Evolutionary conservation across 2,888 invertebrate genomes (phyloP).

Genomic region (Drosophila aldrichi): DNA sequence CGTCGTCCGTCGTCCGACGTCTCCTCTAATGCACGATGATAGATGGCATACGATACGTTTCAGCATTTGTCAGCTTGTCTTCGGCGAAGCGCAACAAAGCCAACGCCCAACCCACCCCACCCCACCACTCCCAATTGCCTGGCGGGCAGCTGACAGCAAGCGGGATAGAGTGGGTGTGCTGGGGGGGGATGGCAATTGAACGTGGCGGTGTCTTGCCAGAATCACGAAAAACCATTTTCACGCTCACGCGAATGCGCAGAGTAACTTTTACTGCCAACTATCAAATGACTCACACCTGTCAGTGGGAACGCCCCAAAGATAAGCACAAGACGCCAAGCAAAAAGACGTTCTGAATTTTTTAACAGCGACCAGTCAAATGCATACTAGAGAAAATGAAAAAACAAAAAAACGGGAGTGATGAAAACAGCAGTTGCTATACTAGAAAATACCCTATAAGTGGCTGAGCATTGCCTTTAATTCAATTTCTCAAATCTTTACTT

Average conservation of each 20-base stretch:
- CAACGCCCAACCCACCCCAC: conserved; percentile 59
- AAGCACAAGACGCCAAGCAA: conserved; percentile 65
- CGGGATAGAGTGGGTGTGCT: background rate
- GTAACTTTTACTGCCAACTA: conserved; percentile 75
- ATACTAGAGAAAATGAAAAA: conserved; percentile 1
- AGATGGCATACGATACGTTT: conserved; percentile 82
- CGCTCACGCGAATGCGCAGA: conserved; percentile 79
- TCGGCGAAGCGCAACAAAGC: conserved; percentile 79
- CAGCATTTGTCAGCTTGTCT: conserved; percentile 81
- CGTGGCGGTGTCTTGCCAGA: conserved; percentile 30
- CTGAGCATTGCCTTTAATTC: background rate
- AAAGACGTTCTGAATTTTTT: conserved; percentile 67
- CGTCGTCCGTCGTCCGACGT: conserved; percentile 32
- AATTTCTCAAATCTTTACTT: background rate
- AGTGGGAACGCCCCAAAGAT: conserved; percentile 58
- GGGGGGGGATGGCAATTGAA: background rate
- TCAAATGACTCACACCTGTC: conserved; percentile 76
- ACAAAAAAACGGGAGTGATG: background rate
- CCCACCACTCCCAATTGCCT: conserved; percentile 8
- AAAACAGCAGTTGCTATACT: background rate
- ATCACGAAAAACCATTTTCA: conserved; percentile 81
- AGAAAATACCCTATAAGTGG: background rate
- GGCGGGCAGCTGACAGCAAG: conserved; percentile 10
- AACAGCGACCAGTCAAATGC: conserved; percentile 24
- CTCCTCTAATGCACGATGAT: conserved; percentile 79